These are phyloP conservation scores for Aphodius granarius DNA, from an alignment of 2,888 invertebrate species.

Conservation along the genomic window DNA sequence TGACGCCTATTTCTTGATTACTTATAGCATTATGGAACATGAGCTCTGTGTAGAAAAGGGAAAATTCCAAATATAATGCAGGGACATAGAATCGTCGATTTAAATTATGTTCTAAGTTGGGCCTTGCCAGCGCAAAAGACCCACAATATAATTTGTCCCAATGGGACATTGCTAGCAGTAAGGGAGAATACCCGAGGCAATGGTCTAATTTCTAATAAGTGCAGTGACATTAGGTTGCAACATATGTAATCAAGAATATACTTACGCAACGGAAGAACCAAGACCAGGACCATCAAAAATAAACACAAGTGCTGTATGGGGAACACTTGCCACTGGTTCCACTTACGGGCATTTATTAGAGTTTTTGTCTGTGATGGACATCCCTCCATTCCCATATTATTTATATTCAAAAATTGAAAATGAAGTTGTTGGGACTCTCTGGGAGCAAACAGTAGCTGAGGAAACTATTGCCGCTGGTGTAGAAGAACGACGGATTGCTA, in stretches of 20 bases:
- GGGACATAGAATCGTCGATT: background rate
- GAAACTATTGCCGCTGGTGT: constrained; percentile 9
- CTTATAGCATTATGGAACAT: background rate
- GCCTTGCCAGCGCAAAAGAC: background rate
- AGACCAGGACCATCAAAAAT: background rate
- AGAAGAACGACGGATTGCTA: constrained; percentile 17
- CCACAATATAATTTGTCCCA: background rate
- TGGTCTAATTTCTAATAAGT: background rate
- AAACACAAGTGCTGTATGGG: constrained; percentile 22
- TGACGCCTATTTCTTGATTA: too few species aligned
- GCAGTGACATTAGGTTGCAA: background rate
- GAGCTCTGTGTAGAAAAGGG: background rate
- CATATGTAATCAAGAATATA: background rate
- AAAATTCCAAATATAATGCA: background rate
- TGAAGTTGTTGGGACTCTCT: background rate
- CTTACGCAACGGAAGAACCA: background rate
- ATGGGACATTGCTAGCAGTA: background rate
- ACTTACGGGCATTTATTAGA: constrained; percentile 21
- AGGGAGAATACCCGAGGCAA: background rate
- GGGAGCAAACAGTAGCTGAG: background rate
- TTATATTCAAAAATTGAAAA: background rate
- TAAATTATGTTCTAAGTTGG: background rate
- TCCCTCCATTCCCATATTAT: background rate
- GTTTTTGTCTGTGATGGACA: constrained; percentile 11
- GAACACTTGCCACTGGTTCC: constrained; percentile 25